phyloP scores from a whole-genome alignment of 2,797 vertebrate genomes.

The Phaenicophaeus curvirostris region DNA sequence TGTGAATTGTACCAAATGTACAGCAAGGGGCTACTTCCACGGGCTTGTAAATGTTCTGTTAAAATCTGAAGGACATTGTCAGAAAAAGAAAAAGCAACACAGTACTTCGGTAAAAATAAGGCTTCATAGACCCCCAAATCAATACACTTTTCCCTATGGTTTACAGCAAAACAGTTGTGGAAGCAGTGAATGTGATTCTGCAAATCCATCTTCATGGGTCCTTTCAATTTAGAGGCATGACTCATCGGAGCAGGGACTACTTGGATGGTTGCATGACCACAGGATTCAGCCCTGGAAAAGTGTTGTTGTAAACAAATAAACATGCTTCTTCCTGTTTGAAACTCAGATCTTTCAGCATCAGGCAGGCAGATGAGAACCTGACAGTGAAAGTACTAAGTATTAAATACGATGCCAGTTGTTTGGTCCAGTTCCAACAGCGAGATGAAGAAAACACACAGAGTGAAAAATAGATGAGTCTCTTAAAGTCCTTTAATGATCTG shows the following conservation, averaged over 20 bases:
- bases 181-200: conserved; percentile 24
- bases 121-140: neutral
- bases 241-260: neutral
- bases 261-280: conserved; percentile 32
- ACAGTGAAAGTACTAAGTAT: conserved; percentile 6
- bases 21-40: neutral
- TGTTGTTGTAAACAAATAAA: conserved; percentile 66
- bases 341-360: neutral
- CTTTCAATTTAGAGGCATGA: conserved; percentile 52
- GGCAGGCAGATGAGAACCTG: conserved; percentile 28
- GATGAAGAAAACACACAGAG: neutral
- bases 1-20: neutral
- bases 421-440: neutral
- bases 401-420: neutral
- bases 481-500: neutral
- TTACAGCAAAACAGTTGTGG: neutral
- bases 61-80: neutral
- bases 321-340: conserved; percentile 59
- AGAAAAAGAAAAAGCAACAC: neutral
- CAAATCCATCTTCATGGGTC: neutral
- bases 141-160: neutral
- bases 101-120: neutral
- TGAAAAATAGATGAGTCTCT: neutral
- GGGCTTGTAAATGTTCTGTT: neutral
- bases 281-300: conserved; percentile 59